Conservation (phyloP, 2,797 vertebrate genomes). For the Diplodus sargus region DNA sequence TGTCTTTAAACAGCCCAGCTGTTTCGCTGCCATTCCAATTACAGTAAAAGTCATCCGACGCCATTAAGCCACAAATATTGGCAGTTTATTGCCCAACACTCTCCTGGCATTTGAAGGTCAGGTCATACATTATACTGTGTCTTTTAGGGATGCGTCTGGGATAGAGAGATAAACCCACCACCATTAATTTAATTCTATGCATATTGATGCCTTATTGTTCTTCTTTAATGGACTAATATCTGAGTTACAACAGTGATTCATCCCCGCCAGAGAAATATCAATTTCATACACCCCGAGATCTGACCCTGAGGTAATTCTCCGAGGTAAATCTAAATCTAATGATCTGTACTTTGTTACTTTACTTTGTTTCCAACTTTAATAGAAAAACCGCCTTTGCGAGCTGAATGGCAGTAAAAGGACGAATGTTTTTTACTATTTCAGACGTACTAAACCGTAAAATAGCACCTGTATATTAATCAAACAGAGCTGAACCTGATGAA, state of each 20-base stretch:
- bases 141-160: slow-evolving; percentile 98
- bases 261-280: slow-evolving; percentile 83
- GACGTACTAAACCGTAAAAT: slow-evolving; percentile 68
- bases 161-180: slow-evolving; percentile 96
- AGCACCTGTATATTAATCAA: slow-evolving; percentile 65
- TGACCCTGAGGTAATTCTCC: slow-evolving; percentile 81
- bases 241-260: slow-evolving; percentile 83
- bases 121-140: slow-evolving; percentile 98
- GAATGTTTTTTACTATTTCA: slow-evolving; percentile 59
- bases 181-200: slow-evolving; percentile 89
- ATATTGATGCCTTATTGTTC: slow-evolving; percentile 89
- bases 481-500: slow-evolving; percentile 63
- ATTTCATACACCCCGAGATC: slow-evolving; percentile 83
- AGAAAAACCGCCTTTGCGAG: slow-evolving; percentile 60
- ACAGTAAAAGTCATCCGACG: slow-evolving; percentile 98
- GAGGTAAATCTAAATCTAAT: slow-evolving; percentile 80
- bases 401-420: slow-evolving; percentile 55
- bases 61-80: slow-evolving; percentile 99
- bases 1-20: slow-evolving; percentile 97
- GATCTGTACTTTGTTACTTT: slow-evolving; percentile 77
- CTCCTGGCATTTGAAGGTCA: slow-evolving; percentile 99
- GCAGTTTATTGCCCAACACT: slow-evolving; percentile 98
- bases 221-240: slow-evolving; percentile 87
- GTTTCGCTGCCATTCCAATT: slow-evolving; percentile 99
- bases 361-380: slow-evolving; percentile 78